Evolutionary conservation across 2,113 vertebrate species (phyloP), one percentile per base, ranked within the genome.

Genomic region (Phalacrocorax aristotelis): DNA sequence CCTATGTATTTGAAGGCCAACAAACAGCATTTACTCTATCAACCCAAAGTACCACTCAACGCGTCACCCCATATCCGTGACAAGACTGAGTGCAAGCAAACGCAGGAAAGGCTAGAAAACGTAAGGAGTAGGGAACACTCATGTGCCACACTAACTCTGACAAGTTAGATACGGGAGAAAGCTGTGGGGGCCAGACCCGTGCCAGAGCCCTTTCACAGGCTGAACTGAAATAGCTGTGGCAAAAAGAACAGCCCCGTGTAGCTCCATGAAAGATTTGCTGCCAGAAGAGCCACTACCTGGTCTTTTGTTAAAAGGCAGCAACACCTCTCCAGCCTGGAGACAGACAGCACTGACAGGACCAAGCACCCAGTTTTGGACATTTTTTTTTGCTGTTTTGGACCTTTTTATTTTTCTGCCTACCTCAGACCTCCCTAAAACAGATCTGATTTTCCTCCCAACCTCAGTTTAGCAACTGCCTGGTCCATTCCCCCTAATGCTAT

Each of bases 191-290:
- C 17, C 72, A 49, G 84, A 22, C 11, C 71, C 57, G 13, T 0
- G 0, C 8, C 46, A 34, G 74, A 32, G 60, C 55, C 48, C 18
- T 68, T 7, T 6, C 22, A 10, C 12, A 1, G 21, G 25, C 38
- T 36, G 40, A 34, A 10, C 20, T 23, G 18, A 61, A 55, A 79
- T 29, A 74, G 46, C 46, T 5, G 30, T 5, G 22, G 66, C 60
- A 54, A 25, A 46, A n/a, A 16, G 11, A 23, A 13, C 2, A 8
- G 54, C 16, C 27, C 9, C 0, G 1, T 6, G 5, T 13, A 29
- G 32, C 48, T 62, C n/a, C 40, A 34, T 27, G n/a, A 9, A 29
- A 38, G 40, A 21, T 46, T 38, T 64, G 23, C 55, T 57, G 75
- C n/a, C 32, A 30, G 48, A 9, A 55, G 3, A 44, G 23, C 27